Base-by-base conservation (phyloP, 92 coral and sea anemone genomes). In the Bergia puertoricense region DNA sequence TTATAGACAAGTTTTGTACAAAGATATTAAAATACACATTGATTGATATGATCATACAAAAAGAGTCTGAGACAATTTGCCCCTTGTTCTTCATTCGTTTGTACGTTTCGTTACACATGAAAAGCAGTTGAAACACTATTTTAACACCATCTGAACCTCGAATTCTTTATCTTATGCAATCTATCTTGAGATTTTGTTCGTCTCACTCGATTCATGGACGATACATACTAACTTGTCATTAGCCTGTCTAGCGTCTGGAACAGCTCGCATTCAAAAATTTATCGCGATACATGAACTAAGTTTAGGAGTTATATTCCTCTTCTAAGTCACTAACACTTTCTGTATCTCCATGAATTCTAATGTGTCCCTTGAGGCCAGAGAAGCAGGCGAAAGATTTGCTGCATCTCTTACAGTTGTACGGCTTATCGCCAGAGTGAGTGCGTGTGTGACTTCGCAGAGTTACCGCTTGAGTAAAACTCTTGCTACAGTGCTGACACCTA, bases 371-470 rank as follows among this genome's bases (percentile, higher is more conserved):
- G 16, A 97, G 92, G 48, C 99, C 99, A n/a, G 99, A 95, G 89
- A 95, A 97, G 57, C 99, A 97, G 8, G 98, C 95, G 48, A 97
- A 97, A 3, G 99, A 95, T 46, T 97, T 97, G 91, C 96, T 92
- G 88, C 98, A 94, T 62, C 98, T 77, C 76, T 97, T 97, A 68
- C 99, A 97, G 88, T 95, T 91, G 75, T 95, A 95, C 5, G 99
- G 97, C 77, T 96, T 94, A 81, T 92, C 98, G 4, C 99, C 99
- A 0, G 98, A 94, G 85, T 97, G 99, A 14, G 99, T 97, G 77
- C 99, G 91, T 44, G 99, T 97, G 88, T 97, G 99, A 89, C 98
- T 95, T 72, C 99, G 91, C n/a, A 97, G 90, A 78, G 99, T 97
- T 62, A 97, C 99, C 18, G 99, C 99, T 81, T 97, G 99, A 0